Base-by-base conservation (phyloP, 2,888 invertebrate genomes). In the Tetranychus truncatus region DNA sequence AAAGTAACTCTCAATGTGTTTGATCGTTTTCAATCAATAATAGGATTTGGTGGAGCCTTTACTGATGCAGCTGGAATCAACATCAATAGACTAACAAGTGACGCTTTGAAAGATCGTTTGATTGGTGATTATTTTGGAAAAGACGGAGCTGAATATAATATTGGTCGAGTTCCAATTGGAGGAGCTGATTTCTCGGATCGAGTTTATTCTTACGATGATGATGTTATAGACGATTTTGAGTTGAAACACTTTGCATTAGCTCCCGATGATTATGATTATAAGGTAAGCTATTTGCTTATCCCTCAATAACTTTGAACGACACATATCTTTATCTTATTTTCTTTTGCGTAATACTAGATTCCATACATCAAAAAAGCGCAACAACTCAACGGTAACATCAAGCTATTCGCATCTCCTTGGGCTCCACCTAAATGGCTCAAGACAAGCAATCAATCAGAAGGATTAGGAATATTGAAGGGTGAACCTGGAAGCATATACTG, bases 161-260 rank as follows among this genome's bases (percentile, higher is more conserved):
- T 72, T 6, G 72, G 21, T 18, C 86, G 95, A 66, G 87, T 92
- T 7, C 90, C 94, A 0, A 72, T 72, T 9, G 72, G 44, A 34
- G 72, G 44, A 15, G 15, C 44, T 6, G 72, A 72, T 11, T 72
- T 24, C 20, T 72, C 72, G 18, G 34, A 72, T 44, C 15, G 72
- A 0, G 9, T 11, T 45, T 72, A 72, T 20, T n/a, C 72, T 45
- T 34, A 24, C 7, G 71, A 71, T 72, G 86, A 88, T 79, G 45
- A 72, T 72, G 55, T 55, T 55, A 20, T 24, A 0, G 45, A 45
- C 7, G 72, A 72, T 72, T 18, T 45, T 18, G 20, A 72, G n/a
- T 11, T 72, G 72, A 34, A 72, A 72, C 21, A 72, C 6, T 72
- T 72, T 44, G 44, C 15, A 1, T 34, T 72, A 5, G 18, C 45